phyloP scores from a whole-genome alignment of 2,113 vertebrate species.

The Hassar affinis region DNA sequence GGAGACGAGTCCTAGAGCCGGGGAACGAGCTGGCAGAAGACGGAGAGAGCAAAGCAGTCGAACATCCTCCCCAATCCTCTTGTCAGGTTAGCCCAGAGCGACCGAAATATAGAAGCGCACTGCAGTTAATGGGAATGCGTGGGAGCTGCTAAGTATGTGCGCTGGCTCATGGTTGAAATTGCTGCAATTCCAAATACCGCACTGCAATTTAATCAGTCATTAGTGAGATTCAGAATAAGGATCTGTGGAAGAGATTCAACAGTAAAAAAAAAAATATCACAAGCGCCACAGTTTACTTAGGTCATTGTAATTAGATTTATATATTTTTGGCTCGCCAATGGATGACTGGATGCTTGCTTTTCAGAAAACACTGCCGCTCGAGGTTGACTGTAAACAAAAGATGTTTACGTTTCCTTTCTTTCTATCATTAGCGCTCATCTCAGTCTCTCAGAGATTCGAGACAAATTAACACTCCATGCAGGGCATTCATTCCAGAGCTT shows the following conservation, averaged over 20 bases:
- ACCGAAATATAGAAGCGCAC: not conserved
- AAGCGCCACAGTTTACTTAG: slow-evolving; percentile 15
- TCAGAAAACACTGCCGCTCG: not conserved
- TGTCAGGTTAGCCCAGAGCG: slow-evolving; percentile 28
- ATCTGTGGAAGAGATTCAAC: not conserved
- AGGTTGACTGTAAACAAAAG: slow-evolving; percentile 27
- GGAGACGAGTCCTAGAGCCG: slow-evolving; percentile 1
- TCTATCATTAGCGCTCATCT: slow-evolving; percentile 4
- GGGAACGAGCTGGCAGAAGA: slow-evolving; percentile 18
- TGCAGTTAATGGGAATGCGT: slow-evolving; percentile 44
- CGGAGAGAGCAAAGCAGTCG: not conserved
- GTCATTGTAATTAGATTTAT: not conserved
- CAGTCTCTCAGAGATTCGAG: slow-evolving; percentile 2
- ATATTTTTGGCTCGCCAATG: not conserved
- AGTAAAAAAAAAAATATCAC: slow-evolving; percentile 1
- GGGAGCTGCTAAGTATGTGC: slow-evolving; percentile 22
- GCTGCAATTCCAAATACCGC: slow-evolving; percentile 25
- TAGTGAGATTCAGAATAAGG: slow-evolving; percentile 19
- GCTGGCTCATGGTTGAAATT: slow-evolving; percentile 30
- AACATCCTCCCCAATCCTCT: slow-evolving; percentile 24
- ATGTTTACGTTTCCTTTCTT: slow-evolving; percentile 23
- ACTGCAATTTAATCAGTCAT: slow-evolving; percentile 29
- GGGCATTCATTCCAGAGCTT: slow-evolving; percentile 27
- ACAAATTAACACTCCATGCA: slow-evolving; percentile 26
- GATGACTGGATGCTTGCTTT: not conserved